Conservation (phyloP, 2,888 invertebrate species). For the Melanophora roralis region DNA sequence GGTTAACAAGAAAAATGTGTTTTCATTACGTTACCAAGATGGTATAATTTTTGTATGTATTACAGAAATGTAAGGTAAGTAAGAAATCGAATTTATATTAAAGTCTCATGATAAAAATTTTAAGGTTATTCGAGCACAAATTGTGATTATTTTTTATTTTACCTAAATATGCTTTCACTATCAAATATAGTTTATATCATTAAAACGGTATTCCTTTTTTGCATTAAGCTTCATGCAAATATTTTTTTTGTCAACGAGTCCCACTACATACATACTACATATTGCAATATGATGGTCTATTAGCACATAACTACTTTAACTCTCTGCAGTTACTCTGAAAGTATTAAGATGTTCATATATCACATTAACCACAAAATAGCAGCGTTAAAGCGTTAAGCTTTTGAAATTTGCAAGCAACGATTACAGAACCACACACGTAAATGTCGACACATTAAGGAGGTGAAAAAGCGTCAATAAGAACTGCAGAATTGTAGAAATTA, state of each 20-base stretch:
- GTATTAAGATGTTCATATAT: slow-evolving; percentile 14
- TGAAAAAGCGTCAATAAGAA: neutral
- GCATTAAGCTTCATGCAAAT: too few species aligned
- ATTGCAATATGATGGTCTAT: slow-evolving; percentile 5
- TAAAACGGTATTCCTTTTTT: too few species aligned
- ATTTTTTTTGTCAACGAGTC: too few species aligned
- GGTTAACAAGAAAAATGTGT: slow-evolving; percentile 14
- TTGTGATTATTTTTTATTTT: too few species aligned
- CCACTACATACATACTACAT: neutral
- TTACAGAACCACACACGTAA: neutral
- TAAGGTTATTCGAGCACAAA: too few species aligned
- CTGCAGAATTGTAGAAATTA: too few species aligned
- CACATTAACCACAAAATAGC: slow-evolving; percentile 28
- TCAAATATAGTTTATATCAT: too few species aligned
- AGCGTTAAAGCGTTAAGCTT: slow-evolving; percentile 9
- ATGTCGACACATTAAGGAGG: neutral
- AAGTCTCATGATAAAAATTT: too few species aligned
- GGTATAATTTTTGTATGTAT: neutral
- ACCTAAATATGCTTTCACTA: too few species aligned
- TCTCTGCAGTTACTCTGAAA: slow-evolving; percentile 18
- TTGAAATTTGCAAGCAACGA: slow-evolving; percentile 2
- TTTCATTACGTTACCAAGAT: neutral
- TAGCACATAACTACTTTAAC: slow-evolving; percentile 7
- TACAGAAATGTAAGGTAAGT: neutral
- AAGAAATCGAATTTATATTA: too few species aligned